Base-by-base conservation (phyloP, 2,113 vertebrate genomes). In the Odocoileus virginianus region DNA sequence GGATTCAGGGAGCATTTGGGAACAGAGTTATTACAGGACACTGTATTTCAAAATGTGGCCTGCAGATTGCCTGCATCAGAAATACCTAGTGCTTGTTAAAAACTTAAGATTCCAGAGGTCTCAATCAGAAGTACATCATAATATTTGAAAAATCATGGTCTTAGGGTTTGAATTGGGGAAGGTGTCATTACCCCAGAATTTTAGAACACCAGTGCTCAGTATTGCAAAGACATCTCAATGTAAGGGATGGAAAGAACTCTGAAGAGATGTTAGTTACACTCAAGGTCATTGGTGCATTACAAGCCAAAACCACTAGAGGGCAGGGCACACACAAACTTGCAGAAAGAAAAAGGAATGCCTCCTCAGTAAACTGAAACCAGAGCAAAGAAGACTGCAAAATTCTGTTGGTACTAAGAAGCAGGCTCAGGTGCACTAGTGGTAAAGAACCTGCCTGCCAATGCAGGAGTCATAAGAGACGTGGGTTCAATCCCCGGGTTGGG, bases 271-370 rank as follows among this genome's bases (percentile, higher is more conserved):
- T 94, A 91, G 78, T n/a, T 85, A 88, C 23, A 50, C 12, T 54
- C 82, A 96, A 94, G 95, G 78, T 97, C 95, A 98, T 79, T 81
- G 81, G 40, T 97, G 89, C 86, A 95, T 47, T 96, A 30, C 17
- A 93, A 85, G 10, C 2, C 6, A 76, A 23, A 54, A 87, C 91
- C 98, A 95, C 94, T 95, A 98, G 98, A 96, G 98, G 98, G 94
- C 98, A 97, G 86, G 43, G 4, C 54, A 93, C 27, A 96, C 87
- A 89, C n/a, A 94, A n/a, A 93, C 17, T 98, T 96, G 9, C 21
- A 54, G 71, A 87, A 55, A 89, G 27, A 47, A 87, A 85, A 93
- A 50, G 25, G 16, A 54, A 36, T 19, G 52, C 55, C 79, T 71
- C 7, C 11, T 88, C 43, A 45, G 36, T 87, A 96, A 81, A 95